Conservation (phyloP, 1,140 invertebrate genomes). For the Aporrectodea caliginosa region DNA sequence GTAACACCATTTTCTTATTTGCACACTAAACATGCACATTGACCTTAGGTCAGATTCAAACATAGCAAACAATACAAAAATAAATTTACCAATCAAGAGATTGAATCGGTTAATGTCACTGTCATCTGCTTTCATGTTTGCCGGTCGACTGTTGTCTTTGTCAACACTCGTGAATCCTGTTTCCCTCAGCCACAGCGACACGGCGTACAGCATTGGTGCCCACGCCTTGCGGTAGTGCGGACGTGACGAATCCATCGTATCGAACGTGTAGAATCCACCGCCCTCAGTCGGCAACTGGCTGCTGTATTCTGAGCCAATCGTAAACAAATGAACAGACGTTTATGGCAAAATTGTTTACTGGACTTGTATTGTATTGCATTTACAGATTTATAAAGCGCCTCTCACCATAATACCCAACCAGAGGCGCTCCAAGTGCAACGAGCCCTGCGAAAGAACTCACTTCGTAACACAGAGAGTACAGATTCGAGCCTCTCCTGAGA, state of each 20-base stretch:
- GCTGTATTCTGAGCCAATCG: conserved; percentile 75
- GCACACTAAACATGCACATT: no score
- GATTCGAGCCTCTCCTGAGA: no score
- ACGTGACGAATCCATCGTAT: conserved; percentile 87
- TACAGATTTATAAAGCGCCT: no score
- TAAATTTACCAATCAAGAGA: conserved; percentile 75
- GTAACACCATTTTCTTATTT: no score
- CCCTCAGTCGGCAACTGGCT: conserved; percentile 91
- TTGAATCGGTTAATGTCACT: conserved; percentile 70
- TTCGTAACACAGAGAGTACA: no score
- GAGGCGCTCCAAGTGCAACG: neutral
- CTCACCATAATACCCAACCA: no score
- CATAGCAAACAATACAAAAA: conserved; percentile 11
- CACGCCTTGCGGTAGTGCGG: conserved; percentile 86
- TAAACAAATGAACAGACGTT: no score
- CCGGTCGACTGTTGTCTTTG: conserved; percentile 37
- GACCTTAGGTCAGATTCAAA: no score
- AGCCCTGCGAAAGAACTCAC: neutral
- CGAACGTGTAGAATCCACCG: conserved; percentile 93
- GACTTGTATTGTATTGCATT: no score
- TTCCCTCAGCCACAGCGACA: conserved; percentile 75
- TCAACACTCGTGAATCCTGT: conserved; percentile 55
- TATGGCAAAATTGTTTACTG: no score
- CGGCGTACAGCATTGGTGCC: conserved; percentile 90
- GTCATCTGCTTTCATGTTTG: conserved; percentile 49